Evolutionary conservation across 2,113 vertebrate species (phyloP), one percentile per base, ranked within the genome.

Genomic region (Peucedramus taeniatus): DNA sequence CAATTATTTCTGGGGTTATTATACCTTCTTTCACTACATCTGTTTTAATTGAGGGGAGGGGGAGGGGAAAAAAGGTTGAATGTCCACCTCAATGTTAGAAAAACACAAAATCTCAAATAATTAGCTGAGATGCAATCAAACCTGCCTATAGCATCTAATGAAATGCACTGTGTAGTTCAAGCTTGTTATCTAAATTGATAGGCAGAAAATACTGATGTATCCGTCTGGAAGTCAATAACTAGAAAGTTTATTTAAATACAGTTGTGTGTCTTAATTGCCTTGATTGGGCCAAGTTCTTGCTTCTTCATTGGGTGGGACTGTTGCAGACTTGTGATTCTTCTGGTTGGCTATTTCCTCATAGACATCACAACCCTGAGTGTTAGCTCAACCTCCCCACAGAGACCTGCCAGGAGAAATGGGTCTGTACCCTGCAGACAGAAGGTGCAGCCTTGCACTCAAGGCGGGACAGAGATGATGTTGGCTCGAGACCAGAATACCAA

Each of bases 1-100:
- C 93, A 96, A 91, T 97, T 97, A 96, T 92, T 96, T 96, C 65
- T 87, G 64, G 70, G 28, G 47, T 96, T 94, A 76, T 95, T 95
- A 83, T 53, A 42, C 59, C 31, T 95, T 93, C 50, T 47, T 93
- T 90, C 61, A 87, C 50, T 81, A 60, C 23, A 72, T 28, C 37
- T 91, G 59, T 68, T 93, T 74, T 96, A 92, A 94, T 12, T 79
- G 51, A 47, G 64, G 39, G 40, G 13, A 11, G 11, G 22, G 35
- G 17, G 33, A 31, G 23, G 18, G 18, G 10, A 42, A 27, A 72
- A 56, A 89, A 89, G 50, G 28, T 66, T 94, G 71, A 69, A 70
- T 45, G 21, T 89, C 45, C 64, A 83, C 21, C 8, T 35, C 28
- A 60, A 50, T 57, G 33, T 79, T 90, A 59, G 44, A 89, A 93